phyloP scores from a whole-genome alignment of 2,113 vertebrate species.

The Bos taurus region DNA sequence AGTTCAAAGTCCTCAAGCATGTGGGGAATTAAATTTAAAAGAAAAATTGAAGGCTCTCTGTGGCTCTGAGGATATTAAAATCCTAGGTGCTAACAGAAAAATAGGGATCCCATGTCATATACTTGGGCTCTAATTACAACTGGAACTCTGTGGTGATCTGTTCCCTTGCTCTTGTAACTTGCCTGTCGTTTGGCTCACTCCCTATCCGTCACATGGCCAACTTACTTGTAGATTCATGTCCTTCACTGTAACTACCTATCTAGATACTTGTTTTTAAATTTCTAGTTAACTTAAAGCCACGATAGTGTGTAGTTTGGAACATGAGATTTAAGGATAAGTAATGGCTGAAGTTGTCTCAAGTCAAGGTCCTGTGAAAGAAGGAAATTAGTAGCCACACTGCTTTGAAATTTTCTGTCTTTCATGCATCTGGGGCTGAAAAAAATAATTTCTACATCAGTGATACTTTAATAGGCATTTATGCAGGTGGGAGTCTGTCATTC shows the following conservation, averaged over 20 bases:
- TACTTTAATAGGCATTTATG: background rate
- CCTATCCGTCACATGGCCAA: fast-evolving
- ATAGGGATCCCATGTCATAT: too few relatives aligned
- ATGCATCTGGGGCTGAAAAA: background rate
- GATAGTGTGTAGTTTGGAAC: background rate
- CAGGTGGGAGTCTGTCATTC: background rate
- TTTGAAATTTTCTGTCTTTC: background rate
- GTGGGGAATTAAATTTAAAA: background rate
- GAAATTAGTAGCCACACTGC: background rate
- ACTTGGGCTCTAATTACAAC: background rate
- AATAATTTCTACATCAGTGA: background rate
- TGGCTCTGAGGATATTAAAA: background rate
- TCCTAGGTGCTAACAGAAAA: background rate
- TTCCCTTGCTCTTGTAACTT: background rate
- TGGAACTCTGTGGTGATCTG: background rate
- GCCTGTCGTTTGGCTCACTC: background rate
- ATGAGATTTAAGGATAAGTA: background rate
- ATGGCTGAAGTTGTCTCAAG: background rate
- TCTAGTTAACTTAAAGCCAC: background rate
- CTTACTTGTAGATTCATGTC: background rate
- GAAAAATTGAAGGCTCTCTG: background rate
- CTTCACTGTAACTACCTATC: background rate
- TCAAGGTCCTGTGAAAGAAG: background rate
- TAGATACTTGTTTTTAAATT: background rate
- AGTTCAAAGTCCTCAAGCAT: slow-evolving; percentile 18